Conservation (phyloP, 2,888 invertebrate genomes). For the Hirtodrosophila confusa region DNA sequence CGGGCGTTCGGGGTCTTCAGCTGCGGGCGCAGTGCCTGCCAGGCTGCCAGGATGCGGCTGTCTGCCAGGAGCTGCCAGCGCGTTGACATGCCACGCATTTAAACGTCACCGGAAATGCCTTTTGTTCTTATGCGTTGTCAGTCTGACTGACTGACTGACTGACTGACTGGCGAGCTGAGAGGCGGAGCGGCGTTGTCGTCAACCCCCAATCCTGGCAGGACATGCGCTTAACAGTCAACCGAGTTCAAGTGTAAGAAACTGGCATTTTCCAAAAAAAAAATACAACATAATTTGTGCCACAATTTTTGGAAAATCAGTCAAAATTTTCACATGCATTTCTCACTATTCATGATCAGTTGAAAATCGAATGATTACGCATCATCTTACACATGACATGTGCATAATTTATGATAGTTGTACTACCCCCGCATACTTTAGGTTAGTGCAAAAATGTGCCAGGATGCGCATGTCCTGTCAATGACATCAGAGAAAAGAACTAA, state of each 20-base stretch:
- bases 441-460: constrained; percentile 53
- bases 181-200: constrained; percentile 30
- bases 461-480: constrained; percentile 59
- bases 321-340: constrained; percentile 51
- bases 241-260: constrained; percentile 60
- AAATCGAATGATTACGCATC: constrained; percentile 52
- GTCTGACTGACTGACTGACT: constrained; percentile 36
- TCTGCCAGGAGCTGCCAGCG: constrained; percentile 69
- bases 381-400: constrained; percentile 66
- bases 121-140: constrained; percentile 69
- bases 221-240: constrained; percentile 28
- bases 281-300: not conserved
- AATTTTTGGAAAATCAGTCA: constrained; percentile 54
- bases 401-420: constrained; percentile 67
- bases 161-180: constrained; percentile 35
- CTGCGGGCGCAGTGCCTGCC: constrained; percentile 22
- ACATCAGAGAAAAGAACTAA: constrained; percentile 48
- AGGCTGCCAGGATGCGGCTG: constrained; percentile 68
- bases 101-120: constrained; percentile 80
- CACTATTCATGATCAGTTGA: constrained; percentile 26
- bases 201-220: constrained; percentile 20
- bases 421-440: constrained; percentile 21
- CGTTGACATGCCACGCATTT: constrained; percentile 78
- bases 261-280: constrained; percentile 3
- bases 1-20: constrained; percentile 31